Evolutionary conservation across 2,888 invertebrate genomes (phyloP), one percentile per base, ranked within the genome.

Genomic region (Pseudanteris insignis): DNA sequence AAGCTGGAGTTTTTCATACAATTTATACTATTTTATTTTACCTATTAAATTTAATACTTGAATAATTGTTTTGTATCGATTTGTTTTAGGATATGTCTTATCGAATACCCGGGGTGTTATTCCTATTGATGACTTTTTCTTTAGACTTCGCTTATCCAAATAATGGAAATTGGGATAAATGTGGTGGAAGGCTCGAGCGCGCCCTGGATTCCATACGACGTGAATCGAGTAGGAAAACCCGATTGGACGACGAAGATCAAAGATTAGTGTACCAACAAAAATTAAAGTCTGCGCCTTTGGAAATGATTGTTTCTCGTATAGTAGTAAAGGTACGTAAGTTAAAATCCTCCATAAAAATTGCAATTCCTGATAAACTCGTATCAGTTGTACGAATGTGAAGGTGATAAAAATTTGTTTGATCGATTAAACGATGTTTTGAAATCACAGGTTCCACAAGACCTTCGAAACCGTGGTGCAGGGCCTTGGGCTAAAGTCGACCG

Each of bases 401-500:
- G n/a, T n/a, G n/a, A n/a, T n/a, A n/a, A n/a, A n/a, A n/a, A n/a
- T n/a, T n/a, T n/a, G n/a, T n/a, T n/a, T n/a, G n/a, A n/a, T n/a
- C n/a, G n/a, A n/a, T n/a, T n/a, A n/a, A n/a, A n/a, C n/a, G n/a
- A n/a, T n/a, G n/a, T n/a, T n/a, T 30, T 3, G 10, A 30, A 28
- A 30, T 28, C 48, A 51, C 53, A 78, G 77, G 55, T 77, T 2
- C 71, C 75, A 4, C 70, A 72, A 28, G 71, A 67, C 28, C 57
- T 68, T 3, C 71, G 57, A 36, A 67, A 66, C 13, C 61, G 61
- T 7, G 51, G 55, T 2, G 12, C 28, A 6, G 64, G 60, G 25
- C 64, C 64, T 0, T 79, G 78, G 79, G 79, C 79, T 0, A 83
- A 86, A 63, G 88, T 91, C 0, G 90, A 91, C 65, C 86, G 86